phyloP scores from a whole-genome alignment of 2,797 vertebrate genomes.

The Coregonus ussuriensis region DNA sequence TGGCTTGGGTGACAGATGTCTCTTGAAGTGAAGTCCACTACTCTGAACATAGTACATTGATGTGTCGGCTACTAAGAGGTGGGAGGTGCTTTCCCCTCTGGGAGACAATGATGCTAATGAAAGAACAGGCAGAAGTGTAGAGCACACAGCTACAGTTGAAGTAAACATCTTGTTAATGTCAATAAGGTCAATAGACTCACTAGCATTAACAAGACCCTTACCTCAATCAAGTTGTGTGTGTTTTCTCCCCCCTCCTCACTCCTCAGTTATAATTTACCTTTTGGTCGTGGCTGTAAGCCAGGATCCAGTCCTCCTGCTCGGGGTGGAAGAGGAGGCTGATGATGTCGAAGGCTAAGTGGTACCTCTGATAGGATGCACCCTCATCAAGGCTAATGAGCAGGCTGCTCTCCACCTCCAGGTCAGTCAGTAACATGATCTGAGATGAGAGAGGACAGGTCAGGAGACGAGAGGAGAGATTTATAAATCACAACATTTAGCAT shows the following conservation, averaged over 20 bases:
- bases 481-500: too few species aligned
- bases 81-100: not conserved
- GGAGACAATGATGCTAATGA: not conserved
- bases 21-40: not conserved
- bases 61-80: not conserved
- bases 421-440: slow-evolving; percentile 93
- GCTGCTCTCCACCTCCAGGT: slow-evolving; percentile 94
- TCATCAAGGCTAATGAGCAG: slow-evolving; percentile 94
- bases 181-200: not conserved
- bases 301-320: slow-evolving; percentile 92
- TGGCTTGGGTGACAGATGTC: slow-evolving; percentile 34
- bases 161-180: not conserved
- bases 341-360: slow-evolving; percentile 91
- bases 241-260: not conserved
- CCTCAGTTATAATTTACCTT: slow-evolving; percentile 75
- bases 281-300: slow-evolving; percentile 92
- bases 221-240: not conserved
- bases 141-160: not conserved
- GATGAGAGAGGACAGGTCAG: slow-evolving; percentile 58
- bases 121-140: not conserved
- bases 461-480: not conserved
- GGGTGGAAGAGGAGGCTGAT: slow-evolving; percentile 94
- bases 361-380: slow-evolving; percentile 93
- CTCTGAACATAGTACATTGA: not conserved
- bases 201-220: not conserved